Base-by-base conservation (phyloP, 1,140 invertebrate species). In the Cheumatopsyche charites region DNA sequence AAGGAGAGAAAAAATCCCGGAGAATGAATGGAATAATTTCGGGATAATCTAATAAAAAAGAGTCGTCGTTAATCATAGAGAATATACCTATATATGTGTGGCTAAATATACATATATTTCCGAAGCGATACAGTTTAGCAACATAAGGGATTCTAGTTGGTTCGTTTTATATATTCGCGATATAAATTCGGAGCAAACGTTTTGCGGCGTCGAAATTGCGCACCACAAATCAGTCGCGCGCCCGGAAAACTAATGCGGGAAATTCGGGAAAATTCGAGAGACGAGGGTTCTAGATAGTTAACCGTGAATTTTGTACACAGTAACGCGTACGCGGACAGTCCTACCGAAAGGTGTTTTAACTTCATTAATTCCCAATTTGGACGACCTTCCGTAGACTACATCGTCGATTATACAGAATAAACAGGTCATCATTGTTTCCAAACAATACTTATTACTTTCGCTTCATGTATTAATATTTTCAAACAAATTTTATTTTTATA, bases 31-130 rank as follows among this genome's bases (percentile, higher is more conserved):
- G 47, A 52, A 52, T 52, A 52, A 52, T 52, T 52, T 17, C 15
- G 47, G 47, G 47, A 52, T 52, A 52, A 52, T 52, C 47, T 52
- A 52, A 52, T 52, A 52, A 52, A 52, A 52, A 52, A 52, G 47
- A 52, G 47, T 52, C 47, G 47, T 52, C 47, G 19, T 52, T 52
- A 52, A 52, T 52, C 47, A 52, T 52, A 52, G 19, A n/a, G 19
- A 17, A 52, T 17, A 17, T 7, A 52, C 6, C 13, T 52, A 52
- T 52, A 17, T 52, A 17, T 52, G 47, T 36, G 29, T 36, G 3
- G 29, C 3, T 36, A 9, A 36, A 36, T n/a, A n/a, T n/a, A n/a
- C n/a, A n/a, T n/a, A n/a, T n/a, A n/a, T n/a, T n/a, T n/a, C n/a
- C n/a, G 29, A 4, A 36, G 29, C 3, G 29, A 36, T 36, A n/a